Base-by-base conservation (phyloP, 2,888 invertebrate genomes). In the Folsomia manolachei region DNA sequence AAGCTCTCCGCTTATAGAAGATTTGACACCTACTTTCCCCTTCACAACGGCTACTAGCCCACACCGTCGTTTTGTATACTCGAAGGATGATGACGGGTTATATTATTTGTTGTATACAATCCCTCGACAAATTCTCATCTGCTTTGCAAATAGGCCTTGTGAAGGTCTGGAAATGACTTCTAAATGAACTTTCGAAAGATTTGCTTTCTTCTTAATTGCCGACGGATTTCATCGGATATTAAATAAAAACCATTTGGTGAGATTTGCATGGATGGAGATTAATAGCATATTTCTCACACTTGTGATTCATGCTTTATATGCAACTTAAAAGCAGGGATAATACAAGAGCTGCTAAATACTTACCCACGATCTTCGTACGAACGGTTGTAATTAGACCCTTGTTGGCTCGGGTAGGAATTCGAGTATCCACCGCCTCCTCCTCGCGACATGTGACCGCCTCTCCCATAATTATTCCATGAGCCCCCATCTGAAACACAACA, bases 401-500 rank as follows among this genome's bases (percentile, higher is more conserved):
- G 71, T 2, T 71, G 64, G 14, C 77, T 69, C 19, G 75, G 64
- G 52, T 52, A 19, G 19, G n/a, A 83, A 74, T 79, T 83, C 83
- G 1, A 83, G 83, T 27, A 82, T 75, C 65, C 66, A 21, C 71
- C 63, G 62, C 71, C 70, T 19, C 74, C 73, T 7, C 71, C 69
- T 21, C 65, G 56, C 26, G 71, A 62, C 0, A 76, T 74, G 26
- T 71, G 70, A 67, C 81, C 80, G 19, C 80, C 72, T 39, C 75
- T 56, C 7, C 75, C 76, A 1, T 27, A 69, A 27, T 70, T 67
- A 39, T 66, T 70, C 72, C 72, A 63, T 1, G 70, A 73, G n/a
- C 66, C 39, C 14, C 72, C 70, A 67, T 70, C 73, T 73, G 27
- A 62, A 70, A 24, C 51, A 26, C 18, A 51, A 51, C 51, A 9